phyloP scores from a whole-genome alignment of 2,888 invertebrate species.

The Lycaena phlaeas region DNA sequence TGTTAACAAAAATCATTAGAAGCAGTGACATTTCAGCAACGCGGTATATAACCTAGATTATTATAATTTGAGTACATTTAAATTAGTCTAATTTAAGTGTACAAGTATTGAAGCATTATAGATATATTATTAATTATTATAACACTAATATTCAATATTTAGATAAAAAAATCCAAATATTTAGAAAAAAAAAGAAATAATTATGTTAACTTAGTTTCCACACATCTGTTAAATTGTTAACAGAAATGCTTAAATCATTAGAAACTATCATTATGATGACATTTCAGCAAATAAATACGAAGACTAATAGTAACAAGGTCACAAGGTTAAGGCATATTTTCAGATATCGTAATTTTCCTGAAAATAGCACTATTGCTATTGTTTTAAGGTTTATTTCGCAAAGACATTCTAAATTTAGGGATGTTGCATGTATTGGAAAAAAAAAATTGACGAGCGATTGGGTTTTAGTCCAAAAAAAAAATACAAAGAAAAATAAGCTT shows the following conservation, averaged over 20 bases:
- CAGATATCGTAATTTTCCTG: constrained; percentile 9
- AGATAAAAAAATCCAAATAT: too few species aligned
- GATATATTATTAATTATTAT: too few species aligned
- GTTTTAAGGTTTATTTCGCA: constrained; percentile 10
- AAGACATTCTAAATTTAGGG: neutral
- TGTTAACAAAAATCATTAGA: too few species aligned
- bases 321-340: constrained; percentile 28
- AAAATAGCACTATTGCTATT: constrained; percentile 24
- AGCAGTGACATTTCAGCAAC: too few species aligned
- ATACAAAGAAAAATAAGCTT: neutral
- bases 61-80: too few species aligned
- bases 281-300: constrained; percentile 44
- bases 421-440: neutral
- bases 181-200: too few species aligned
- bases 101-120: too few species aligned
- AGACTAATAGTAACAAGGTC: constrained; percentile 42
- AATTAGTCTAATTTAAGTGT: too few species aligned
- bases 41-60: too few species aligned
- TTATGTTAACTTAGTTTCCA: constrained; percentile 2
- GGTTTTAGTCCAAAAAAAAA: neutral
- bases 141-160: too few species aligned
- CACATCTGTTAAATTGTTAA: constrained; percentile 20
- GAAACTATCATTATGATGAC: constrained; percentile 36
- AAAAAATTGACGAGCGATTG: neutral
- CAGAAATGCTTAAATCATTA: constrained; percentile 28